Percentiles rank a stretch among this genome's conserved stretches.
phyloP scores from a whole-genome alignment of 2,888 invertebrate genomes.

The Hesperia comma region DNA sequence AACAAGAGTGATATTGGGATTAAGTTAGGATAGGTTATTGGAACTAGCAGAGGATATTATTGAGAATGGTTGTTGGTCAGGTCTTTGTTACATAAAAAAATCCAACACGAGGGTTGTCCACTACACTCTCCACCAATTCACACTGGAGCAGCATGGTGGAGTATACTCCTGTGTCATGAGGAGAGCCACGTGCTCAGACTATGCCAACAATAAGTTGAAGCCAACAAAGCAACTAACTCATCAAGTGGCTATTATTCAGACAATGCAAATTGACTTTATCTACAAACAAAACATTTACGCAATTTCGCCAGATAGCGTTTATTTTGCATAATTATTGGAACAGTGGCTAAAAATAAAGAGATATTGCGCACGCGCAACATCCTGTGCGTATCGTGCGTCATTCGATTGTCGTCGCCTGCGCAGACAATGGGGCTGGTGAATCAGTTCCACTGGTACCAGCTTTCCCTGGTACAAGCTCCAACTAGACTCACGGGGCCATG shows the following conservation, averaged over 20 bases:
- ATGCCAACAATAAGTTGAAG: no score
- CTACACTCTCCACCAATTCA: no score
- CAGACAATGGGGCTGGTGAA: conserved; percentile 32
- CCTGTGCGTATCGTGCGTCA: conserved; percentile 53
- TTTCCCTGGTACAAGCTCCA: neutral
- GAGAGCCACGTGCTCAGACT: no score
- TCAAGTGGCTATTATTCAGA: neutral
- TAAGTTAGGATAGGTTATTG: no score
- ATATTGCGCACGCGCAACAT: conserved; percentile 61
- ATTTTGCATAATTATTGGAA: conserved; percentile 35
- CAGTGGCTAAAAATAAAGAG: conserved; percentile 39
- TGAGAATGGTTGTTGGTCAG: no score
- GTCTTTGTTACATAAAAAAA: no score
- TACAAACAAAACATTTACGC: conserved; percentile 23
- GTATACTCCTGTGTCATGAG: neutral
- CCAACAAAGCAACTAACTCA: neutral
- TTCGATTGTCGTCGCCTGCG: conserved; percentile 43
- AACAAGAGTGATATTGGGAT: no score
- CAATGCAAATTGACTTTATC: conserved; percentile 15
- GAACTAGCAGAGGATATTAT: neutral
- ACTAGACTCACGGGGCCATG: neutral
- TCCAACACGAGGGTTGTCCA: no score
- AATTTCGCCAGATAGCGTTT: conserved; percentile 26
- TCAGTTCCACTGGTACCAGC: neutral
- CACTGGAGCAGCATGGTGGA: no score